Conservation (phyloP, 2,113 vertebrate genomes). For the Rhipidura dahli region DNA sequence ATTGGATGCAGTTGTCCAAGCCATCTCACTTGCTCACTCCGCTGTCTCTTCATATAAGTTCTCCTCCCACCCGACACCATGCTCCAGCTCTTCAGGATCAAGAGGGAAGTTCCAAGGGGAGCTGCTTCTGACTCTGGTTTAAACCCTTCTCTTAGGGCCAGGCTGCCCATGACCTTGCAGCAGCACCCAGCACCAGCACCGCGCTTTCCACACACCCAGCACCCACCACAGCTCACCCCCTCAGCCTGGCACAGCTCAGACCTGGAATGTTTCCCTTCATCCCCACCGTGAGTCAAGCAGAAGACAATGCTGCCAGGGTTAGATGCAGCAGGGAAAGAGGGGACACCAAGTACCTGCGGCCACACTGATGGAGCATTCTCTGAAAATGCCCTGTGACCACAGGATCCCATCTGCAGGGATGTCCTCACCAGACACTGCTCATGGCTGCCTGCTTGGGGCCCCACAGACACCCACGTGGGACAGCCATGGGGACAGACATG, state of each 20-base stretch:
- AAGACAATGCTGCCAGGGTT: rapidly evolving
- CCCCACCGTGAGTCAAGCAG: not conserved
- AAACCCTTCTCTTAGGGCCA: not conserved
- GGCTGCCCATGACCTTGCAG: not conserved
- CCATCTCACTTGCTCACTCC: not conserved
- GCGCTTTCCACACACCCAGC: rapidly evolving
- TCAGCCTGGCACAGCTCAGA: not conserved
- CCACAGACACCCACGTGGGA: rapidly evolving
- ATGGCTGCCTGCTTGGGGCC: not conserved
- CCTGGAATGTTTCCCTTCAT: rapidly evolving
- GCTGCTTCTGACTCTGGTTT: not conserved
- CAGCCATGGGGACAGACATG: rapidly evolving
- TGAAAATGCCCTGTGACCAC: not conserved
- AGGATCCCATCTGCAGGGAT: too few relatives aligned
- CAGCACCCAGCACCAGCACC: not conserved
- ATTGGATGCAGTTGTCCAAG: conserved; percentile 10
- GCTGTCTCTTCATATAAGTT: rapidly evolving
- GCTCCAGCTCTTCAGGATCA: not conserved
- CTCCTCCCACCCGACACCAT: not conserved
- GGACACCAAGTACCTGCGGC: not conserved
- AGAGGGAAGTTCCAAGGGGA: not conserved
- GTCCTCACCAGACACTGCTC: not conserved
- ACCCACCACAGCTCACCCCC: not conserved
- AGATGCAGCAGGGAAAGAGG: not conserved
- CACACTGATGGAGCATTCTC: not conserved